Base-by-base conservation (phyloP, 2,888 invertebrate species). In the Drosophila mercatorum region DNA sequence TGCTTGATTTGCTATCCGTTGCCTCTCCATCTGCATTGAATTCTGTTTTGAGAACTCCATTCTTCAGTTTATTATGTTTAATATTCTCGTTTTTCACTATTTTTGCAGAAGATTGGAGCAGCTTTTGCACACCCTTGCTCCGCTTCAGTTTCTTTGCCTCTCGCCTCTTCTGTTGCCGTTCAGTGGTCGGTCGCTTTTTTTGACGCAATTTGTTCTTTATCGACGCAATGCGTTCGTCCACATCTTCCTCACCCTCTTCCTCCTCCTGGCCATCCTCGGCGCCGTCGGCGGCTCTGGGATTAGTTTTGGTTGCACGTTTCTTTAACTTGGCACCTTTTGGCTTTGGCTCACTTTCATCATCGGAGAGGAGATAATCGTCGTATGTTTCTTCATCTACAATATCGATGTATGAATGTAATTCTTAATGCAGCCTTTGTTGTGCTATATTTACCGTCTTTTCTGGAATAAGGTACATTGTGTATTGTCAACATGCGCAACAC, bases 171-270 rank as follows among this genome's bases (percentile, higher is more conserved):
- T 87, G 72, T 5, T 91, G 86, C 6, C 87, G 84, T 52, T 92
- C 91, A 0, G 92, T 91, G 0, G 89, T 86, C 6, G 92, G 92
- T 0, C 88, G 81, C 51, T 92, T 92, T 67, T 92, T 92, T 36
- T 87, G 86, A 0, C 91, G 84, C 67, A 92, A 78, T 85, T 93
- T 93, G 69, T 93, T 92, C 59, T 92, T 93, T 2, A 93, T 92
- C 2, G 90, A 84, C 0, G 83, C 88, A 31, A 84, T 85, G n/a
- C 88, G 77, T 8, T 81, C 88, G 12, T 75, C 73, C 2, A 85
- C 81, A 34, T 93, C 90, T 43, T 92, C 83, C 10, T 91, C 34
- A 2, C 10, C 34, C 7, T 34, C 90, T 90, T 43, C 85, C 81
- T 4, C 84, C 80, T 2, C 75, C 68, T 10, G 75, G 71, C 3